Evolutionary conservation across 2,797 vertebrate genomes (phyloP).

Genomic region (Pangasius krempfi): DNA sequence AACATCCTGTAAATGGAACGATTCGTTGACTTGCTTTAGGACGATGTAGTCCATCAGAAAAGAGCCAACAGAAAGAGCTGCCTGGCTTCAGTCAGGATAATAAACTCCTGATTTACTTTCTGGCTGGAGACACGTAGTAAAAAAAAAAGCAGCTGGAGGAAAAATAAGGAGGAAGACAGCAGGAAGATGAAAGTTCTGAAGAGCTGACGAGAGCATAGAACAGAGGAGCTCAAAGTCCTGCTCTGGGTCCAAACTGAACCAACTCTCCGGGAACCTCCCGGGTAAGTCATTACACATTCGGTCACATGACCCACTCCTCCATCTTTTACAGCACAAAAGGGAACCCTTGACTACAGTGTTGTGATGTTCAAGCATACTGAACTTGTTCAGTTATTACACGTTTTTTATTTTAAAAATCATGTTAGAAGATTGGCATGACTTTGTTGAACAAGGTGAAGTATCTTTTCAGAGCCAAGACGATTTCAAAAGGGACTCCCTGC

Average conservation of each 20-base stretch:
- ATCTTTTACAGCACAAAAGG: slow-evolving; percentile 34
- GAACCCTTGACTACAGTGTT: background rate
- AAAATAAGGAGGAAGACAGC: slow-evolving; percentile 44
- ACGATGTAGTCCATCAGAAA: background rate
- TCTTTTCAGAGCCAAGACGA: background rate
- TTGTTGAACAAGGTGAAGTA: background rate
- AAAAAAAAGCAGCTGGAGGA: slow-evolving; percentile 49
- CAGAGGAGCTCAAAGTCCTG: background rate
- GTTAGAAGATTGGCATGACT: background rate
- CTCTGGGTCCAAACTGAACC: too few relatives aligned
- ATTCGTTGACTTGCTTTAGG: background rate
- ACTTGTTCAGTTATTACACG: background rate
- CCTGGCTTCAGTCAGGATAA: slow-evolving; percentile 47
- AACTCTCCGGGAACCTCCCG: background rate
- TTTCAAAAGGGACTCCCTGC: background rate
- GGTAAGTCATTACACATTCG: background rate
- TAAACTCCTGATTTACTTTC: slow-evolving; percentile 41
- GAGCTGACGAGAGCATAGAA: slow-evolving; percentile 44
- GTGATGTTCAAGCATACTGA: background rate
- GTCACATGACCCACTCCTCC: slow-evolving; percentile 7
- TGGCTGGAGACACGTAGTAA: slow-evolving; percentile 39
- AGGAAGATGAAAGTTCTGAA: slow-evolving; percentile 52
- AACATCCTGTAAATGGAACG: slow-evolving; percentile 36
- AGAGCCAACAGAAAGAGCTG: background rate
- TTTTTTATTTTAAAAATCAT: background rate